Evolutionary conservation across 2,113 vertebrate species (phyloP), one percentile per base, ranked within the genome.

Genomic region (Platycercus adscitus): DNA sequence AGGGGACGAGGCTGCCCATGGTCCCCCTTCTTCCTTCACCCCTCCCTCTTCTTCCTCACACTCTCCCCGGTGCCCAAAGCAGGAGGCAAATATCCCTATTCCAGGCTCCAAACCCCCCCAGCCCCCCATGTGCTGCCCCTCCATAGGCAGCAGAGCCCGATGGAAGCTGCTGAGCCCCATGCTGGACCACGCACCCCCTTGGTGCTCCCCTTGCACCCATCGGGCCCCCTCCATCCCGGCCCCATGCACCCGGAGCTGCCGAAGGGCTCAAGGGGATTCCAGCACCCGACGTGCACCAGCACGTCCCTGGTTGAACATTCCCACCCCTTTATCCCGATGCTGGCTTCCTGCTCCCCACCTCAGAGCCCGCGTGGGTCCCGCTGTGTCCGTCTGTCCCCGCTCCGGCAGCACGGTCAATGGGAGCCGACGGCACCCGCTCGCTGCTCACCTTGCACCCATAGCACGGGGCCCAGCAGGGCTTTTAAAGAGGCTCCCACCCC

Each of bases 401-500:
- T 20, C 37, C 5, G 37, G 63, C 78, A 24, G 61, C 26, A 13
- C 25, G 0, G 31, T 53, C 61, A 7, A 10, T 7, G 71, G 66
- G 29, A 69, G 18, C 21, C 2, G 9, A 16, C 49, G 11, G 4
- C 85, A 4, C 52, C 46, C 12, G 15, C 80, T 68, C 16, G 44
- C 47, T 28, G 5, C 53, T 83, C 11, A 76, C 72, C 53, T 85
- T 1, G 80, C 84, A 47, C 94, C 92, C 96, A 93, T 91, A 63
- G 68, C 87, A 0, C 29, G 0, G 20, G 81, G 84, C 89, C 87
- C 77, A 25, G 66, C 4, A n/a, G 1, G 63, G 84, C 28, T 94
- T 94, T 96, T 96, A 96, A 95, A 76, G 95, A 63, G 61, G 60
- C 50, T 89, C 93, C 95, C 96, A 68, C 89, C 96, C 96, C 65